Evolutionary conservation across 2,113 vertebrate genomes (phyloP).

Genomic region (Zosterops pallidus): DNA sequence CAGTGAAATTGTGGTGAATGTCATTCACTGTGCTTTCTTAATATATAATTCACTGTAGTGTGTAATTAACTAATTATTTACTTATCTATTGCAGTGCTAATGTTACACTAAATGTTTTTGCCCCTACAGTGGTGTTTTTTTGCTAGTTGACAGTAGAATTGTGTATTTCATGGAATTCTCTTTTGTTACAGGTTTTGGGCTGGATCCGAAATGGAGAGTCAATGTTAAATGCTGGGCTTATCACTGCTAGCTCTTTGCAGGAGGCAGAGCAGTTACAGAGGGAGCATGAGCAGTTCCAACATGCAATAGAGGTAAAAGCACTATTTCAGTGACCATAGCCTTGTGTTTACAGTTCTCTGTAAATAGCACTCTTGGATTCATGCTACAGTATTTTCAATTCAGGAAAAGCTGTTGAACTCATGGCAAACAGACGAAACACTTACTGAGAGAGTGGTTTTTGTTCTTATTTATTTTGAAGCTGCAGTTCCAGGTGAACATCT

Average conservation of each 20-base stretch:
- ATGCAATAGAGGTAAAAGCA: slow-evolving; percentile 91
- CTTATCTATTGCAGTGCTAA: not conserved
- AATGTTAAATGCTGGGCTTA: slow-evolving; percentile 95
- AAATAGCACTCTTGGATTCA: not conserved
- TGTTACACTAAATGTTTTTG: not conserved
- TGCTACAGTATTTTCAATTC: not conserved
- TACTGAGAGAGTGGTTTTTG: not conserved
- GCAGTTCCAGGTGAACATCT: not conserved
- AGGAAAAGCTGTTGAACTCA: not conserved
- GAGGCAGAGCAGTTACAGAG: slow-evolving; percentile 97
- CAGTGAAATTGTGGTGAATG: not conserved
- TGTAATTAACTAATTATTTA: not conserved
- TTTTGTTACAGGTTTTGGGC: slow-evolving; percentile 87
- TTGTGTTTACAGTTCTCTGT: not conserved
- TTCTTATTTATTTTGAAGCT: not conserved
- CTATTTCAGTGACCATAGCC: not conserved
- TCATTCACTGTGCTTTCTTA: not conserved
- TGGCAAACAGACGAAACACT: not conserved
- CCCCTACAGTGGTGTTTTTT: not conserved
- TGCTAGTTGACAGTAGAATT: not conserved
- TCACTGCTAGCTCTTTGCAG: slow-evolving; percentile 96
- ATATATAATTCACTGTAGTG: not conserved
- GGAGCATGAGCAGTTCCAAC: slow-evolving; percentile 98
- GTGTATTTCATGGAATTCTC: not conserved
- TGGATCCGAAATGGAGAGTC: slow-evolving; percentile 99